Evolutionary conservation across 35 echinoderm and acorn worm genomes (phyloP).

Genomic region (Anneissia japonica): DNA sequence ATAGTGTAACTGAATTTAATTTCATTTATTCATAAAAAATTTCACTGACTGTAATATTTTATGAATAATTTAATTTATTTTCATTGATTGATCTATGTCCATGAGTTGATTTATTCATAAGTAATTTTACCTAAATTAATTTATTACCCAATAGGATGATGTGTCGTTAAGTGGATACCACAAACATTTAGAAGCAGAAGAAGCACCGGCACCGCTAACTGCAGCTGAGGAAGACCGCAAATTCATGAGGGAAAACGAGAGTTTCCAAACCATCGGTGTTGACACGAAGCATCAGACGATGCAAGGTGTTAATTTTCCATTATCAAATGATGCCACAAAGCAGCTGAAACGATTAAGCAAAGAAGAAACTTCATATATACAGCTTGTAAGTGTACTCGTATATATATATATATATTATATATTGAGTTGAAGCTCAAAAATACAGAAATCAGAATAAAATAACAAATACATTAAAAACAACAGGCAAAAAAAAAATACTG

Average conservation of each 20-base stretch:
- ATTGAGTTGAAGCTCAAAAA: too few relatives aligned
- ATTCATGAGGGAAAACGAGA: slow-evolving; percentile 48
- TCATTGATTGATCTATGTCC: too few relatives aligned
- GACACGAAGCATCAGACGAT: slow-evolving; percentile 73
- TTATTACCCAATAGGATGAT: slow-evolving; percentile 45
- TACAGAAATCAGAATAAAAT: too few relatives aligned
- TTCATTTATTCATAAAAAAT: too few relatives aligned
- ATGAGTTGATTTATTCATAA: not conserved
- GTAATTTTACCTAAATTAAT: not conserved
- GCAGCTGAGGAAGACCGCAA: slow-evolving; percentile 50
- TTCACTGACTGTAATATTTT: too few relatives aligned
- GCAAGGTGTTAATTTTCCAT: slow-evolving; percentile 65
- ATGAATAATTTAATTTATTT: too few relatives aligned
- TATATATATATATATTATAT: too few relatives aligned
- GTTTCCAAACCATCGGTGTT: slow-evolving; percentile 48
- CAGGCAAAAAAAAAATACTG: slow-evolving; percentile 8
- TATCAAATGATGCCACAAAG: slow-evolving; percentile 32
- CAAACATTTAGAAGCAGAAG: slow-evolving; percentile 45
- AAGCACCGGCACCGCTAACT: slow-evolving; percentile 63
- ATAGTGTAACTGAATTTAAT: too few relatives aligned
- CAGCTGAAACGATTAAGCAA: slow-evolving; percentile 29
- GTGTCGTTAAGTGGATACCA: slow-evolving; percentile 68
- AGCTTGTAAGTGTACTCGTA: slow-evolving; percentile 53
- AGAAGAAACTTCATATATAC: slow-evolving; percentile 43
- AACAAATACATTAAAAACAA: too few relatives aligned